phyloP scores from a whole-genome alignment of 2,888 invertebrate genomes.

The Choreutis nemorana region DNA sequence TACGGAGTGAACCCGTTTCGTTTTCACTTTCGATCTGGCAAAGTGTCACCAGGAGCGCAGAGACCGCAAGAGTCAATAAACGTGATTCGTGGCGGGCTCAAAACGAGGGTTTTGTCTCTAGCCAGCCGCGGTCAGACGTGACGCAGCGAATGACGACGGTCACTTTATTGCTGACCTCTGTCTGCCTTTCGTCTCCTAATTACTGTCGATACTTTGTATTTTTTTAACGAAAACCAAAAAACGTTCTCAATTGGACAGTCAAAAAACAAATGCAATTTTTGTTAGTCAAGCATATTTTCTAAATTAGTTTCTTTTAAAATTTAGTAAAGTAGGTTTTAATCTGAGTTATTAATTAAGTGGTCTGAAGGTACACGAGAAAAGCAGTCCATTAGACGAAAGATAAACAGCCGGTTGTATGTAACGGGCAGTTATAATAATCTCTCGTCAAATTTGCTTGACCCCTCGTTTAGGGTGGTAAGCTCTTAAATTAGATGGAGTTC shows the following conservation, averaged over 20 bases:
- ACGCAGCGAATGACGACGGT: slow-evolving; percentile 59
- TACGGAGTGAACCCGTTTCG: slow-evolving; percentile 19
- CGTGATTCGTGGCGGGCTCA: slow-evolving; percentile 29
- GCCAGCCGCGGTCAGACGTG: slow-evolving; percentile 44
- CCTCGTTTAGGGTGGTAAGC: slow-evolving; percentile 20
- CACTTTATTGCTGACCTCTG: slow-evolving; percentile 65
- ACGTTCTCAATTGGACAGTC: not conserved
- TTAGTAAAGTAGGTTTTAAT: too few species aligned
- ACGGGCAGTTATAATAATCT: slow-evolving; percentile 45
- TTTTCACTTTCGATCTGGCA: slow-evolving; percentile 52
- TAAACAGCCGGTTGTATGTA: slow-evolving; percentile 39
- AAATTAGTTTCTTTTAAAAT: too few species aligned
- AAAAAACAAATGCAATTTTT: not conserved
- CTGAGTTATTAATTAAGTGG: too few species aligned
- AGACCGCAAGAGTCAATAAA: slow-evolving; percentile 63
- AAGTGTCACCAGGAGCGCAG: slow-evolving; percentile 49
- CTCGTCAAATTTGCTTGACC: slow-evolving; percentile 51
- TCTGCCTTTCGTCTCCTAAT: slow-evolving; percentile 53
- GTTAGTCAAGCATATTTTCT: not conserved
- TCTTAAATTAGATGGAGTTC: slow-evolving; percentile 17
- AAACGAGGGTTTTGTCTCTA: slow-evolving; percentile 35
- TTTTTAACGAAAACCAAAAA: not conserved
- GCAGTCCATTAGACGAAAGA: slow-evolving; percentile 43
- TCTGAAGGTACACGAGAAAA: slow-evolving; percentile 21
- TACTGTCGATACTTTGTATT: slow-evolving; percentile 13